Evolutionary conservation across 2,888 invertebrate genomes (phyloP), one percentile per base, ranked within the genome.

Genomic region (Loripinus fragilis): DNA sequence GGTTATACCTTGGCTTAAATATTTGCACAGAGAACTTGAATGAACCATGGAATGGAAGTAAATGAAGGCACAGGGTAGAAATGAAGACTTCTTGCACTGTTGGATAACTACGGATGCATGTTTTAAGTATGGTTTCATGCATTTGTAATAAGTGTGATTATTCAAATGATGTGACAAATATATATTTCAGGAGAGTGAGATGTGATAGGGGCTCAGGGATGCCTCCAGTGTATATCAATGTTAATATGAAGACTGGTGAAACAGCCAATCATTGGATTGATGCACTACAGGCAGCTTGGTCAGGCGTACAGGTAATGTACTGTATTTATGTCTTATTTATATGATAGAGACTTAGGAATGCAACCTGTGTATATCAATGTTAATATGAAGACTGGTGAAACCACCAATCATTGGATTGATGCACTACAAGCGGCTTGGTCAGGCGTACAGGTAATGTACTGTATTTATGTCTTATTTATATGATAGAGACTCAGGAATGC

Each of bases 341-440:
- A 95, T 88, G 95, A 95, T 87, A 89, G 93, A 69, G 95, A 95
- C 3, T 90, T 90, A 68, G 95, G 95, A 3, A 95, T 95, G 85
- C 95, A 95, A 86, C 96, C 95, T 8, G 91, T 96, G 12, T 96
- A 95, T 92, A 95, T 95, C 2, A 96, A 96, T 93, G 95, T 95
- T 0, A 95, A 96, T 87, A 95, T 96, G 95, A 93, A 94, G 71
- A 95, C 94, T 87, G 95, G 95, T 7, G 94, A 94, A 66, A 94
- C 95, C 7, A 91, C 94, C 67, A 95, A 95, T 76, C 94, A 95
- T 67, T 96, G 96, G 95, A 95, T 96, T 65, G 96, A 96, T 92
- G 94, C 95, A 1, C 91, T 96, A 33, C 95, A 95, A 91, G 95
- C 95, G 50, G 94, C 94, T 20, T 94, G 93, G 93, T 87, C 93